These are phyloP conservation scores for Sphaeridia pumilis DNA, from an alignment of 2,888 invertebrate species.

Conservation along the genomic window DNA sequence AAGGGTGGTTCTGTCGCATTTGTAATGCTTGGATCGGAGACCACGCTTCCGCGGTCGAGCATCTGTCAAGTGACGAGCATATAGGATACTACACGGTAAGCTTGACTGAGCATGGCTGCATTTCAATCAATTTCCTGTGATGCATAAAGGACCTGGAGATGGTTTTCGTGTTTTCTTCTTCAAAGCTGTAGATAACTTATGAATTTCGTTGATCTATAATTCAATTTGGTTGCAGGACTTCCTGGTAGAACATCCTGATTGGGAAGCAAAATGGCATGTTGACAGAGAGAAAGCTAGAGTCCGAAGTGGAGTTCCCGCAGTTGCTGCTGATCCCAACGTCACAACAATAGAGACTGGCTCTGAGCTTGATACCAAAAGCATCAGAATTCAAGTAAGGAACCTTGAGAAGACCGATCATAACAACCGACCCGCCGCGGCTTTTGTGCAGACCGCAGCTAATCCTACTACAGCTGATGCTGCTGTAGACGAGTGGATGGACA, in stretches of 20 bases:
- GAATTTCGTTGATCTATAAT: no score
- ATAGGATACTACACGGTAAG: slow-evolving; percentile 64
- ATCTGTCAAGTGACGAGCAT: slow-evolving; percentile 67
- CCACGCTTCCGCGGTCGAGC: slow-evolving; percentile 72
- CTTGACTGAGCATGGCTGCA: background rate
- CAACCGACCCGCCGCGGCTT: slow-evolving; percentile 8
- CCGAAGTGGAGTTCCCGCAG: slow-evolving; percentile 40
- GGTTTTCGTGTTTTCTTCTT: slow-evolving; percentile 3
- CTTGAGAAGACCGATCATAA: slow-evolving; percentile 26
- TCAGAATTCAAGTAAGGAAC: slow-evolving; percentile 36
- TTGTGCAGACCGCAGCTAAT: slow-evolving; percentile 2
- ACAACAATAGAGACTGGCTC: background rate
- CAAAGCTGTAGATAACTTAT: background rate
- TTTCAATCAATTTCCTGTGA: no score
- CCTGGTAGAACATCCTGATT: slow-evolving; percentile 70
- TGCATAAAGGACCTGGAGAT: background rate
- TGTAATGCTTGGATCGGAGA: slow-evolving; percentile 82
- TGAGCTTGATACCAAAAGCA: slow-evolving; percentile 15
- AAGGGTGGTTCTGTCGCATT: slow-evolving; percentile 80
- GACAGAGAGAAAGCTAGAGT: slow-evolving; percentile 62
- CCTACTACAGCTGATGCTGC: slow-evolving; percentile 18
- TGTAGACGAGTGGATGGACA: slow-evolving; percentile 35
- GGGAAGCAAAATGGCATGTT: slow-evolving; percentile 76
- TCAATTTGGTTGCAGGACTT: slow-evolving; percentile 49
- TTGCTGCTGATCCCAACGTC: slow-evolving; percentile 22